Evolutionary conservation across 92 coral and sea anemone species (phyloP).

Genomic region (Nematostella vectensis): DNA sequence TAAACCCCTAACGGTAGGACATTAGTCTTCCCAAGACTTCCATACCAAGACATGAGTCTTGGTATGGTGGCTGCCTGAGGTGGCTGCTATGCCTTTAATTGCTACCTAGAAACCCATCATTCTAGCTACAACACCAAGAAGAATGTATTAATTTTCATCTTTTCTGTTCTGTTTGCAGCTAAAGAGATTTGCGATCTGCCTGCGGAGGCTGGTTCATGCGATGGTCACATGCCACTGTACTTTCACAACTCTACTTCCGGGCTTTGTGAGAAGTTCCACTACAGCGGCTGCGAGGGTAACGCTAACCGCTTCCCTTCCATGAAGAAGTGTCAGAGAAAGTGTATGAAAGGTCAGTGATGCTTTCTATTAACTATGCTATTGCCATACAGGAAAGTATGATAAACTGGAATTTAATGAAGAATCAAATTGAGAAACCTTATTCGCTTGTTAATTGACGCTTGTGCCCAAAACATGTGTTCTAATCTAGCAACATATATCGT

Average conservation of each 20-base stretch:
- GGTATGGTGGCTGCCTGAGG: too few relatives aligned
- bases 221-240: slow-evolving; percentile 41
- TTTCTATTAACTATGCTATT: background rate
- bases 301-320: slow-evolving; percentile 52
- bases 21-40: too few relatives aligned
- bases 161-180: slow-evolving; percentile 17
- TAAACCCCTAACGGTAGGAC: too few relatives aligned
- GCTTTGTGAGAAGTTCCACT: slow-evolving; percentile 52
- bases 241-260: slow-evolving; percentile 29
- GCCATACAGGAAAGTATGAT: too few relatives aligned
- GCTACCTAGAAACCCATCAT: too few relatives aligned
- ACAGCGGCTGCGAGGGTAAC: slow-evolving; percentile 61
- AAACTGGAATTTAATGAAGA: too few relatives aligned
- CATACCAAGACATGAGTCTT: too few relatives aligned
- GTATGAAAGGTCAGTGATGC: slow-evolving; percentile 21
- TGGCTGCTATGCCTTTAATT: too few relatives aligned
- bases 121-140: background rate
- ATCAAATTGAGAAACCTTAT: too few relatives aligned
- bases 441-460: too few relatives aligned
- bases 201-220: slow-evolving; percentile 41
- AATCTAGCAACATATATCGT: too few relatives aligned
- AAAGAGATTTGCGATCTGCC: slow-evolving; percentile 55
- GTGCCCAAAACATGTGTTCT: too few relatives aligned
- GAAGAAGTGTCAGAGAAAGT: slow-evolving; percentile 37
- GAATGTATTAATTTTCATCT: background rate